A percentile compares a stretch with the other conserved stretches of the same genome.
phyloP scores from a whole-genome alignment of 2,113 vertebrate genomes.

The Apteryx mantelli region DNA sequence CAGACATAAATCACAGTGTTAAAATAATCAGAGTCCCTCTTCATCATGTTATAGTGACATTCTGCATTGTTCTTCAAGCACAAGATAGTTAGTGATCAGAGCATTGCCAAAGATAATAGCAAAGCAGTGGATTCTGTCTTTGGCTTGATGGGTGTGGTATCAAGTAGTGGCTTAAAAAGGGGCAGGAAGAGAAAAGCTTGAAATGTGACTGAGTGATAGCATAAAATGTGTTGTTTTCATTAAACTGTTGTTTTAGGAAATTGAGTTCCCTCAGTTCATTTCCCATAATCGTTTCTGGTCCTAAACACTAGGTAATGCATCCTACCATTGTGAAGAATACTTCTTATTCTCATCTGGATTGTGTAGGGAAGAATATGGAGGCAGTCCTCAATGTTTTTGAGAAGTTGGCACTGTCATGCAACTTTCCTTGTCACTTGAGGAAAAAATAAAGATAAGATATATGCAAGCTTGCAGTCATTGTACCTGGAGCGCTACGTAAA shows the following conservation, averaged over 20 bases:
- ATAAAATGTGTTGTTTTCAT: neutral
- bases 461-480: neutral
- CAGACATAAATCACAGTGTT: neutral
- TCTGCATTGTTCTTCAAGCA: neutral
- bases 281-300: no score
- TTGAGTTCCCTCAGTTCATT: no score
- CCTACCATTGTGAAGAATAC: neutral
- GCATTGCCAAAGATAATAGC: neutral
- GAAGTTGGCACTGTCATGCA: neutral
- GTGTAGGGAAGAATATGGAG: neutral
- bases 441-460: neutral
- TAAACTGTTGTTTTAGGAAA: no score
- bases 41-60: neutral
- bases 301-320: neutral
- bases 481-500: neutral
- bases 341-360: neutral
- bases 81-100: neutral
- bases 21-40: neutral
- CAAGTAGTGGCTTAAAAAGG: neutral
- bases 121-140: neutral
- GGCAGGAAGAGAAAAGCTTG: neutral
- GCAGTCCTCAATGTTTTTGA: neutral
- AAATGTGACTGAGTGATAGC: neutral
- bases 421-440: neutral
- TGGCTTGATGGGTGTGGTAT: neutral